Conservation (phyloP, 2,888 invertebrate species). For the Caenorhabditis angaria region DNA sequence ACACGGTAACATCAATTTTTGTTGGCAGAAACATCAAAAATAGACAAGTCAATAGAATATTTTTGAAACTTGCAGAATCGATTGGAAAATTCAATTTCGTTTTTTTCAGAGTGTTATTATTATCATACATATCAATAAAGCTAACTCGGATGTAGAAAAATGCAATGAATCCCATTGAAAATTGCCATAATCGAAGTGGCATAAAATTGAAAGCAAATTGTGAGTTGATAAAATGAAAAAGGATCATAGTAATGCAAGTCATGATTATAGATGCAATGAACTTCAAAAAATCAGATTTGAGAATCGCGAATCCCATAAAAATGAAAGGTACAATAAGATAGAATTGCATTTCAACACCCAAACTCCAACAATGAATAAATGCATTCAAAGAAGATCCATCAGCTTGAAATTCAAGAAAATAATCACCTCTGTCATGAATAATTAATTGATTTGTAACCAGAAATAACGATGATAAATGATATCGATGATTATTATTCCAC, state of each 20-base stretch:
- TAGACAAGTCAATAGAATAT: slow-evolving; percentile 5
- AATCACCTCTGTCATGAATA: slow-evolving; percentile 30
- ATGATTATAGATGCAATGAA: slow-evolving; percentile 5
- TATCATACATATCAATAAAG: slow-evolving; percentile 20
- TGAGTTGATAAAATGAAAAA: slow-evolving; percentile 10
- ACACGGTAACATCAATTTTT: slow-evolving; percentile 9
- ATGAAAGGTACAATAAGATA: slow-evolving; percentile 40
- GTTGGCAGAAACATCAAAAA: slow-evolving; percentile 14
- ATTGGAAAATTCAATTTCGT: not conserved
- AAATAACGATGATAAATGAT: slow-evolving; percentile 20
- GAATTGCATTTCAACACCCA: slow-evolving; percentile 40
- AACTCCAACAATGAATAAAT: slow-evolving; percentile 38
- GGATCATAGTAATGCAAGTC: slow-evolving; percentile 7
- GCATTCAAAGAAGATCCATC: slow-evolving; percentile 39
- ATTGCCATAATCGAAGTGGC: slow-evolving; percentile 39
- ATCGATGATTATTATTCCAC: slow-evolving; percentile 23
- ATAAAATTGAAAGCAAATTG: slow-evolving; percentile 39
- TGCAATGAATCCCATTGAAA: slow-evolving; percentile 31
- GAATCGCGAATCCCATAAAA: slow-evolving; percentile 22
- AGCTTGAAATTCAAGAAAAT: slow-evolving; percentile 36
- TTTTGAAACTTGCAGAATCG: slow-evolving; percentile 9
- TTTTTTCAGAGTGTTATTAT: slow-evolving; percentile 1
- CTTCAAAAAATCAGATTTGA: slow-evolving; percentile 24
- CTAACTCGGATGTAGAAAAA: slow-evolving; percentile 19
- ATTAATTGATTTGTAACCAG: slow-evolving; percentile 30